Evolutionary conservation across 2,888 invertebrate species (phyloP), one percentile per base, ranked within the genome.

Genomic region (Dasypogon diadema): DNA sequence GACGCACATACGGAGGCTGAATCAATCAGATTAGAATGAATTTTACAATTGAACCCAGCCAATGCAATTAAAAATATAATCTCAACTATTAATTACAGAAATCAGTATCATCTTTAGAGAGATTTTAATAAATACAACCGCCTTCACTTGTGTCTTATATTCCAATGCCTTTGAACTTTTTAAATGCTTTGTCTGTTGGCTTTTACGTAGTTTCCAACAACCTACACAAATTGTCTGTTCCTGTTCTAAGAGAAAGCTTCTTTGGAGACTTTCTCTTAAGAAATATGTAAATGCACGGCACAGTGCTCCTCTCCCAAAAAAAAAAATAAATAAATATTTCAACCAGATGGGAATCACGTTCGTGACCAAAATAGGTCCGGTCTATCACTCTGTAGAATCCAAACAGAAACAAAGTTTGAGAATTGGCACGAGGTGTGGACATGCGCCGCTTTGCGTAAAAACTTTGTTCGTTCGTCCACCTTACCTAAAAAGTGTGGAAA

Each of bases 351-450:
- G 56, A 76, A 60, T 73, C 51, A 58, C 63, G 51, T 68, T 75
- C 72, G 75, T 75, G 51, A 77, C 77, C 77, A 77, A 77, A 77
- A 77, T 77, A 77, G 77, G 77, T 42, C 60, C 73, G 77, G 22
- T 65, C 22, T 73, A 55, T 16, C 51, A 42, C 58, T 74, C 58
- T 73, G 22, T 60, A 30, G 46, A 60, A 74, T 74, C 48, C 26
- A 74, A 74, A 48, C 58, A 74, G 58, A 58, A 60, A 46, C 42
- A 54, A 70, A 34, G 55, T 14, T 56, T 42, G 21, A 70, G 46
- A 54, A n/a, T 70, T 70, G 70, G 70, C 70, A 70, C 26, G 30
- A 70, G 30, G 48, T 72, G 6, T 14, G 14, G 34, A 55, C 72
- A 51, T 70, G 70, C 70, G 72, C 72, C 18, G 37, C 3, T 60